Conservation (phyloP, 2,797 vertebrate genomes). For the Syngnathus acus region DNA sequence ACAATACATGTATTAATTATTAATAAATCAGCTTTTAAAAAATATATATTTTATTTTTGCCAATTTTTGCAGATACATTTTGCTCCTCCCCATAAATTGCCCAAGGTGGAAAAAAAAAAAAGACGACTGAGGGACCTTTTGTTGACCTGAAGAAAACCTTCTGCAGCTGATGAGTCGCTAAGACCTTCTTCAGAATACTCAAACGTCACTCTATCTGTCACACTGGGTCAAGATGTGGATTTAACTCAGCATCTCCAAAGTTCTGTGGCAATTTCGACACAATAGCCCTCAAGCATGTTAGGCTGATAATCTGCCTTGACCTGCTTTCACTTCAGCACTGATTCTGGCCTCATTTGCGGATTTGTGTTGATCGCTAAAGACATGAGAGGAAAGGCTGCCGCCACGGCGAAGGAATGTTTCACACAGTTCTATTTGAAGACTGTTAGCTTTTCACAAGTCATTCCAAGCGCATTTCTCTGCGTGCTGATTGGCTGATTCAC, state of each 20-base stretch:
- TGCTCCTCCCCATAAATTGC: no score
- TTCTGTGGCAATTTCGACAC: conserved; percentile 20
- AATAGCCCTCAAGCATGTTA: conserved; percentile 25
- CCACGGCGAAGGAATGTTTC: conserved; percentile 44
- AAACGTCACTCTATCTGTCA: not conserved
- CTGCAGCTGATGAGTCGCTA: not conserved
- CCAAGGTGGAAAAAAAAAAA: no score
- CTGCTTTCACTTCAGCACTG: conserved; percentile 31
- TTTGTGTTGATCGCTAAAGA: conserved; percentile 41
- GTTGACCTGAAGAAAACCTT: conserved; percentile 4
- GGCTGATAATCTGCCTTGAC: conserved; percentile 32
- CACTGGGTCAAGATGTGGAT: conserved; percentile 23
- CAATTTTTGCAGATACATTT: no score
- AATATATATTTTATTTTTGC: no score
- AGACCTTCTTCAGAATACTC: not conserved
- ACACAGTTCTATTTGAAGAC: conserved; percentile 39
- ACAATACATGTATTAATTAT: no score
- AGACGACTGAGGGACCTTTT: not conserved
- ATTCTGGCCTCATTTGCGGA: conserved; percentile 30
- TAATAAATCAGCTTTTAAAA: no score
- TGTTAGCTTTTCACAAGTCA: conserved; percentile 65
- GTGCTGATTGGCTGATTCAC: conserved; percentile 56
- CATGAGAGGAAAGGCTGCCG: conserved; percentile 24
- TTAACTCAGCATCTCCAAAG: conserved; percentile 32
- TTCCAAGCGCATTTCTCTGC: conserved; percentile 36